Base-by-base conservation (phyloP, 2,113 vertebrate genomes). In the Hippocampus abdominalis region DNA sequence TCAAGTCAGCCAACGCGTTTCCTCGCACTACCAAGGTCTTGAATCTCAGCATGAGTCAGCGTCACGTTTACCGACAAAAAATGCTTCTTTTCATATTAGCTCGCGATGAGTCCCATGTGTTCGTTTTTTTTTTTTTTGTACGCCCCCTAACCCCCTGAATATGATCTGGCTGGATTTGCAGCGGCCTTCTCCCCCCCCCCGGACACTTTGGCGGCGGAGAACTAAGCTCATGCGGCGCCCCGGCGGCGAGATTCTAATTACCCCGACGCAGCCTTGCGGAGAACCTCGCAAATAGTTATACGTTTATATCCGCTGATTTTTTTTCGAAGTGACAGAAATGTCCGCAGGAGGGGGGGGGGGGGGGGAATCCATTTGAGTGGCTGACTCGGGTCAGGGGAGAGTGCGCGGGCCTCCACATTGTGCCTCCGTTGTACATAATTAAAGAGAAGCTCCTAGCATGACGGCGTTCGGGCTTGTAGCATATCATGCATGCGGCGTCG, bases 241-340 rank as follows among this genome's bases (percentile, higher is more conserved):
- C 46, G 4, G 70, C 23, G 65, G 85, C 76, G 66, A 73, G 72
- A 85, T 71, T 78, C 72, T 81, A 88, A 88, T 90, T 89, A 84
- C 83, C 80, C 80, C 74, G 61, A 73, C 84, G 76, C 76, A 75
- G 83, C 79, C 78, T 83, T 73, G 78, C 82, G 71, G 56, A 89
- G 78, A 86, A 76, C 78, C 79, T 77, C 74, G 73, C 78, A 78
- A 86, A 85, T 81, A 87, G 76, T 77, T 88, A 83, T 84, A 86
- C 79, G 84, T 88, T 87, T 87, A 65, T 79, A 73, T 81, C 81
- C 75, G 78, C 77, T 87, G 80, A 88, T 87, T 80, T 89, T 86
- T 90, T 86, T 89, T 86, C 81, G 77, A 86, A 86, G 73, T 73
- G 86, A 87, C 85, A 84, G 83, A 81, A 84, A 81, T 81, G 81